A percentile compares a stretch with the other conserved stretches of the same genome.
Conservation (phyloP, 2,888 invertebrate genomes). For the Oasisia sp. region DNA sequence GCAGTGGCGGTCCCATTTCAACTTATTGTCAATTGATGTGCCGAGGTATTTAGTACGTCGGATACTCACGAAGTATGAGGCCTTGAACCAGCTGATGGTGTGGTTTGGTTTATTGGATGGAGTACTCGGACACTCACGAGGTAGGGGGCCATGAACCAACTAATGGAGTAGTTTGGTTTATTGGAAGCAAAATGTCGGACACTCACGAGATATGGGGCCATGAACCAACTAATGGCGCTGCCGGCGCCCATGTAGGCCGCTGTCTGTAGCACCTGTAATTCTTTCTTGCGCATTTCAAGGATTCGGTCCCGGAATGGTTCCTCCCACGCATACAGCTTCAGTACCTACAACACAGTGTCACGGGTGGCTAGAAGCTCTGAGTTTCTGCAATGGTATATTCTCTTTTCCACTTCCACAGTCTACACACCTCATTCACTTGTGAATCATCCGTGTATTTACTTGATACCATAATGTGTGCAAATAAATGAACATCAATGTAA, state of each 20-base stretch:
- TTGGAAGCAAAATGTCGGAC: no score
- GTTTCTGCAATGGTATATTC: not conserved
- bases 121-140: not conserved
- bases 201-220: conserved; percentile 89
- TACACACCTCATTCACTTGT: no score
- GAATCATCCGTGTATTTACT: no score
- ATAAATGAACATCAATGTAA: no score
- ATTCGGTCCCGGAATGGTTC: conserved; percentile 66
- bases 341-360: conserved; percentile 53
- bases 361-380: not conserved
- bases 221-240: conserved; percentile 92
- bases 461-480: no score
- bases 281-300: conserved; percentile 81
- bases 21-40: no score
- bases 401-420: not conserved
- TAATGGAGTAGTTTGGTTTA: conserved; percentile 73
- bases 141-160: not conserved
- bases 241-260: conserved; percentile 79
- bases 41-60: no score
- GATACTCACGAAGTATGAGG: not conserved
- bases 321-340: conserved; percentile 71
- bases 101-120: conserved; percentile 68
- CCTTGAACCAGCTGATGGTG: conserved; percentile 65
- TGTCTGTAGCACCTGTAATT: conserved; percentile 87
- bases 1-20: no score